phyloP scores from a whole-genome alignment of 2,888 invertebrate species.

The Tenthredo distinguenda region DNA sequence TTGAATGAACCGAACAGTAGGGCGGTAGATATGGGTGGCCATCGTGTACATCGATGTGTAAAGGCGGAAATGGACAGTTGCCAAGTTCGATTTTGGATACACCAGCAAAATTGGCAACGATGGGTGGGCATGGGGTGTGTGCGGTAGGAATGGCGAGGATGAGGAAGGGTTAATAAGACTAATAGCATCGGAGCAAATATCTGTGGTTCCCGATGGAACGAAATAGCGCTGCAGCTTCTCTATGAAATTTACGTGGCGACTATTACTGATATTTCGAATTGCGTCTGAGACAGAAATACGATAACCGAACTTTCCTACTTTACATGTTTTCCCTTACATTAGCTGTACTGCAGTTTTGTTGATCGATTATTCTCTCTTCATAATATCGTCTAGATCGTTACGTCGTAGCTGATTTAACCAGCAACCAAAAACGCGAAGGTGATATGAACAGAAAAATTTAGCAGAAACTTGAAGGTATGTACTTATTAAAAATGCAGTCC shows the following conservation, averaged over 20 bases:
- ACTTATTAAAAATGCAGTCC: slow-evolving; percentile 1
- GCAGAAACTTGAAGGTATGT: background rate
- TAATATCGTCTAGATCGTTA: background rate
- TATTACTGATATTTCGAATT: slow-evolving; percentile 6
- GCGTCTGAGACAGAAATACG: background rate
- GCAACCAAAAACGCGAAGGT: background rate
- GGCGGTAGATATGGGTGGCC: slow-evolving; percentile 19
- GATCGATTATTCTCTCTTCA: background rate
- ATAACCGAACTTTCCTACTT: background rate
- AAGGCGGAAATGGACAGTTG: slow-evolving; percentile 67
- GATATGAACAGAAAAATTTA: background rate
- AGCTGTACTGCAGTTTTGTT: background rate
- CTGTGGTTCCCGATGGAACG: slow-evolving; percentile 34
- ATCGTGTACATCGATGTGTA: slow-evolving; percentile 39
- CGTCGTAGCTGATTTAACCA: background rate
- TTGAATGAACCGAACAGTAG: slow-evolving; percentile 27
- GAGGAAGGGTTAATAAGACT: slow-evolving; percentile 43
- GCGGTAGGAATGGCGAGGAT: slow-evolving; percentile 13
- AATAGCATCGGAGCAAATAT: slow-evolving; percentile 44
- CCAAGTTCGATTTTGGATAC: slow-evolving; percentile 68
- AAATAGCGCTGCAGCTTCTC: slow-evolving; percentile 21
- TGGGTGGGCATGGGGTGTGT: slow-evolving; percentile 47
- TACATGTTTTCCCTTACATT: background rate
- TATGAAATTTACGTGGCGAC: background rate
- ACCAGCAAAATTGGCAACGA: slow-evolving; percentile 69